Percentiles rank a stretch among this genome's conserved stretches.
These are phyloP conservation scores for Amblyjoppa fuscipennis DNA, from an alignment of 2,888 invertebrate species.

Conservation along the genomic window DNA sequence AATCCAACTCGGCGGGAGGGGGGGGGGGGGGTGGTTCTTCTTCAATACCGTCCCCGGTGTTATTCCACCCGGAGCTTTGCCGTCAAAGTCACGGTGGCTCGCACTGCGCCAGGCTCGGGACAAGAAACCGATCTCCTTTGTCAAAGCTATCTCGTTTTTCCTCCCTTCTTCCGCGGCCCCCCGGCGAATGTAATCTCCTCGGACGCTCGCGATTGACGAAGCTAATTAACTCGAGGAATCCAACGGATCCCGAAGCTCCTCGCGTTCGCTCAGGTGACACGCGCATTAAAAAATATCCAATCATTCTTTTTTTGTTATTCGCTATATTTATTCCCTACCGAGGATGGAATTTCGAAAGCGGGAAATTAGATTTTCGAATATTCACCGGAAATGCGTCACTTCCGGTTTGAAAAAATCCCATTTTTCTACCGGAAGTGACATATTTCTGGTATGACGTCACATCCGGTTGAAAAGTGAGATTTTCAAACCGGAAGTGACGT, in stretches of 20 bases:
- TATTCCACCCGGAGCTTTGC: constrained; percentile 30
- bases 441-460: too few species aligned
- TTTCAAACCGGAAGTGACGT: too few species aligned
- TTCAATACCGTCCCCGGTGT: constrained; percentile 7
- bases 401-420: too few species aligned
- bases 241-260: too few species aligned
- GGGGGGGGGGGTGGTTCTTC: constrained; percentile 43
- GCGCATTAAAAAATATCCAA: too few species aligned
- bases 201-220: constrained; percentile 8
- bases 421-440: too few species aligned
- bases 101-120: constrained; percentile 16
- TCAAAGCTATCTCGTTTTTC: constrained; percentile 26
- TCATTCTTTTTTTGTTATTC: too few species aligned
- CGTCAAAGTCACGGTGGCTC: constrained; percentile 20
- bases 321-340: too few species aligned
- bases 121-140: constrained; percentile 50
- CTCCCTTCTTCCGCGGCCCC: neutral
- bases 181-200: constrained; percentile 2
- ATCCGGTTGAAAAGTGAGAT: too few species aligned
- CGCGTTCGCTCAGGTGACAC: neutral
- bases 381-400: too few species aligned
- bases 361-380: too few species aligned
- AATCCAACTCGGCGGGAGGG: constrained; percentile 35
- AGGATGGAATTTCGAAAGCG: too few species aligned
- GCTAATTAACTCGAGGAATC: neutral